These are phyloP conservation scores for Coenonympha glycerion DNA, from an alignment of 2,888 invertebrate species.

Conservation along the genomic window DNA sequence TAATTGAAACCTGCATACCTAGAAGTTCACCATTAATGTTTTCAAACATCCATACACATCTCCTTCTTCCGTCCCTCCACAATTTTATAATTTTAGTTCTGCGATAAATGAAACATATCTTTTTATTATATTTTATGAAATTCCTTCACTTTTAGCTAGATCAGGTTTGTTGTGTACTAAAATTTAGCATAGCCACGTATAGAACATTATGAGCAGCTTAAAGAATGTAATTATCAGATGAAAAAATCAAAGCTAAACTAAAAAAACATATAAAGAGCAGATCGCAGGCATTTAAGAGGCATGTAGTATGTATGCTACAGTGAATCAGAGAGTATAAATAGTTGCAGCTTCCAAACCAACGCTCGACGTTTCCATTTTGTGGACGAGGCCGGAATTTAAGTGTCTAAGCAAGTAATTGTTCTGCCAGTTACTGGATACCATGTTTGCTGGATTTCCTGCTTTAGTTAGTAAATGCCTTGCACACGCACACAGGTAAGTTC, in stretches of 20 bases:
- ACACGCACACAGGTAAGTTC: too few species aligned
- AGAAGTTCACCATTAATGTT: too few species aligned
- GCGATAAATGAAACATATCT: too few species aligned
- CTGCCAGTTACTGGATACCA: constrained; percentile 59
- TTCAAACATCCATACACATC: too few species aligned
- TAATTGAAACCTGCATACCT: too few species aligned
- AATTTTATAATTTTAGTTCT: too few species aligned
- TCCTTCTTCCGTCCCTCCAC: too few species aligned
- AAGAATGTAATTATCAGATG: neutral
- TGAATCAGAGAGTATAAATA: constrained; percentile 19
- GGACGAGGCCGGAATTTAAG: constrained; percentile 62
- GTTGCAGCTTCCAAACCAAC: constrained; percentile 7
- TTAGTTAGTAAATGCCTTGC: neutral
- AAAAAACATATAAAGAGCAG: neutral
- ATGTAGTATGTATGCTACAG: constrained; percentile 18
- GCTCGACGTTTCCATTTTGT: constrained; percentile 60
- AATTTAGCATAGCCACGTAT: too few species aligned
- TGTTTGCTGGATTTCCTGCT: constrained; percentile 4
- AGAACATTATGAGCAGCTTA: too few species aligned
- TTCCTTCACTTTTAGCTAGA: too few species aligned
- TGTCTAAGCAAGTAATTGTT: constrained; percentile 71
- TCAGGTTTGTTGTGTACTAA: too few species aligned
- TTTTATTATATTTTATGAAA: too few species aligned
- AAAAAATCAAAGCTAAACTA: neutral
- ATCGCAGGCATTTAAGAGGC: constrained; percentile 12